phyloP scores from a whole-genome alignment of 2,113 vertebrate genomes.

The Dasyornis broadbenti region DNA sequence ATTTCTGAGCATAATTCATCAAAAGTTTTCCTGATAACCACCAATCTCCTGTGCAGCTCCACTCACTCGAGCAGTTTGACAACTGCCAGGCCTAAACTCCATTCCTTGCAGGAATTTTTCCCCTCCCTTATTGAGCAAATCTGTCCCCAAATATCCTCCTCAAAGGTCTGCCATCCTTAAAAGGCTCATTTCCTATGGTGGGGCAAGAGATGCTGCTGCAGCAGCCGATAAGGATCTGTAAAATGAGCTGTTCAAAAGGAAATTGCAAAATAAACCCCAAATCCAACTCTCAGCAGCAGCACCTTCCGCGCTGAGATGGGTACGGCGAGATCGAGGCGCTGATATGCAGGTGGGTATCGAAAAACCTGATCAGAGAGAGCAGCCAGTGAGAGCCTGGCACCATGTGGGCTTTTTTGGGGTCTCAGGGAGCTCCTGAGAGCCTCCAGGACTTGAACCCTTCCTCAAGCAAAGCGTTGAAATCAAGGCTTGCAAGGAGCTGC shows the following conservation, averaged over 20 bases:
- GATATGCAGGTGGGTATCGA: background rate
- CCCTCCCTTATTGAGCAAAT: background rate
- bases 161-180: background rate
- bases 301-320: background rate
- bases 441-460: background rate
- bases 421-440: background rate
- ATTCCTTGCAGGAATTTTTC: background rate
- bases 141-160: background rate
- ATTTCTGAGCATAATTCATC: background rate
- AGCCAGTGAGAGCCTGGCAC: background rate
- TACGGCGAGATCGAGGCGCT: background rate
- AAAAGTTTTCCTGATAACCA: background rate
- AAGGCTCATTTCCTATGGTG: constrained; percentile 16
- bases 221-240: constrained; percentile 56
- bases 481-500: background rate
- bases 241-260: constrained; percentile 19
- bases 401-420: background rate
- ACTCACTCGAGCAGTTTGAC: background rate
- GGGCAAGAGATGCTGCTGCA: background rate
- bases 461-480: background rate
- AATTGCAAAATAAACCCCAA: constrained; percentile 42
- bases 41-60: background rate
- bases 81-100: background rate
- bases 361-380: background rate
- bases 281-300: background rate